Evolutionary conservation across 2,888 invertebrate species (phyloP), one percentile per base, ranked within the genome.

Genomic region (Drosophila mayaguana): DNA sequence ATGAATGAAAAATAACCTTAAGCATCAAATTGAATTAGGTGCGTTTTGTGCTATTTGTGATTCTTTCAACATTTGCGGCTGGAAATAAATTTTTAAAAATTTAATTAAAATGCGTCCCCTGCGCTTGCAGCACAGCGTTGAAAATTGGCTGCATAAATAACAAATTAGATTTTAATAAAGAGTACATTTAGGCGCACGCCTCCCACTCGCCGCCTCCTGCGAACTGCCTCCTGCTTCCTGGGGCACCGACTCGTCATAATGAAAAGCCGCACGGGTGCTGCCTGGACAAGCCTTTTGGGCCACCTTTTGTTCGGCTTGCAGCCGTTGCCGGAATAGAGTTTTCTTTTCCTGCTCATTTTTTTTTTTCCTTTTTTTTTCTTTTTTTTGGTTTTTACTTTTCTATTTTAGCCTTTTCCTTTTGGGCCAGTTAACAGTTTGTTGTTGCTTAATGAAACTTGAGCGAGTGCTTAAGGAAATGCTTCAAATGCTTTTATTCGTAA

Each of bases 111-210:
- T 12, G 28, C n/a, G n/a, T 11, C 25, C 25, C 36, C 61, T 59
- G 63, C 57, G 32, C 32, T 32, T 32, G 32, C 32, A 32, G 32
- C 32, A 8, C 55, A 42, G 34, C 50, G 57, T 3, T 22, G 34
- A 40, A 20, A 80, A 78, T 75, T 71, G 71, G 66, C 67, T 63
- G 76, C 89, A 85, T 85, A 79, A 85, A 88, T 85, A 85, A 81
- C 65, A 89, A 81, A 84, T 88, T 88, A 69, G 76, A 77, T 75
- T 88, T 89, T 88, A 85, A 85, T 89, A 85, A 89, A 88, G 85
- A 81, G 67, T 72, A 69, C 71, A 71, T 78, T 80, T 77, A 68
- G 77, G 67, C 63, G 67, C 65, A 55, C 63, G 36, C 32, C 32
- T 32, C 9, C 32, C 32, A 32, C 32, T 0, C 11, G 11, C 32